Base-by-base conservation (phyloP, 2,797 vertebrate species). In the Chrysocyon brachyurus region DNA sequence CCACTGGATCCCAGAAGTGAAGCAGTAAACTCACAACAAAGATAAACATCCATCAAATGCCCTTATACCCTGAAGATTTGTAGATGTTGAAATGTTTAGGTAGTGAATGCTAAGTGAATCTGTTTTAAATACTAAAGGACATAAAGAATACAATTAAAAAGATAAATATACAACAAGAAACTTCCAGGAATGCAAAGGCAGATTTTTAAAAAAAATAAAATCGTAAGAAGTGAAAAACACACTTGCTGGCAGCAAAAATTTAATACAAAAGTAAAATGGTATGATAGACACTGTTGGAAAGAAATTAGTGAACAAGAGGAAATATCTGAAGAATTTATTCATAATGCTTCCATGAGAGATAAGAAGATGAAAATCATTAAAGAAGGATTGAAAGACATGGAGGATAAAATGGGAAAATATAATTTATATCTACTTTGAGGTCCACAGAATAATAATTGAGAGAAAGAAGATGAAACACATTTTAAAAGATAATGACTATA, bases 171-270 rank as follows among this genome's bases (percentile, higher is more conserved):
- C 6, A 86, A 31, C 9, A 82, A 54, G 59, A 84, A 87, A 6
- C 31, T 36, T 95, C 87, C 26, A 87, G 73, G 46, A 73, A 73
- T 72, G 17, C 49, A 64, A 52, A 61, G 70, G 54, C n/a, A 70
- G 3, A 56, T 1, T 24, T 68, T 90, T 66, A 61, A 6, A 26
- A 36, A 83, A 87, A 31, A 49, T 61, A 28, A 36, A 87, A 28
- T 28, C 31, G 54, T 87, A 28, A 84, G 52, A 73, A 56, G 56
- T 70, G 64, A 87, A 61, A 73, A 66, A 81, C 73, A 82, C 24
- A 87, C n/a, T 73, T 91, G 17, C 57, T 87, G 66, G 36, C 16
- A 95, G 83, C 89, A 91, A 46, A 59, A n/a, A 73, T 28, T 49
- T 87, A 24, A 75, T 73, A 52, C 17, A 82, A 12, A 52, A 26